Conservation (phyloP, 2,797 vertebrate genomes). For the Pterois miles region DNA sequence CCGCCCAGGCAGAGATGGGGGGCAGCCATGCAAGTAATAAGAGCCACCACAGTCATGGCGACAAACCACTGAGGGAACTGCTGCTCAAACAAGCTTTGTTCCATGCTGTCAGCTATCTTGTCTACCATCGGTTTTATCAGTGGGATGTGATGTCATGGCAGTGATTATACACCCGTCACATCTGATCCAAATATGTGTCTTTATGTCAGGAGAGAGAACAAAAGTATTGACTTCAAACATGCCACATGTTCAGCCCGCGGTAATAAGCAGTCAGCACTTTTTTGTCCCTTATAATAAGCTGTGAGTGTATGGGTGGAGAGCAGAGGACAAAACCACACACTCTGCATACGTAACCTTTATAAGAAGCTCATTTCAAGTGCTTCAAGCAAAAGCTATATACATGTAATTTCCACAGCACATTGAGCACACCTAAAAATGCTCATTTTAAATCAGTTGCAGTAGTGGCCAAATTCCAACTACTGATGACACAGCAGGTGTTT, state of each 20-base stretch:
- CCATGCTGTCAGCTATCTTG: conserved; percentile 74
- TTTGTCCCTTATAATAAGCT: conserved; percentile 61
- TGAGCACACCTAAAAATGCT: conserved; percentile 13
- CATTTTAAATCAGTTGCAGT: background rate
- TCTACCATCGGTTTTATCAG: conserved; percentile 76
- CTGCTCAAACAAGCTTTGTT: conserved; percentile 80
- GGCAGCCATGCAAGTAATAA: conserved; percentile 72
- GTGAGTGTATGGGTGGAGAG: conserved; percentile 53
- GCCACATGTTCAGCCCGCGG: conserved; percentile 63
- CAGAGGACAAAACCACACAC: conserved; percentile 42
- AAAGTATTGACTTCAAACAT: conserved; percentile 63
- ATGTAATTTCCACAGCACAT: background rate
- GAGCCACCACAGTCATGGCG: conserved; percentile 70
- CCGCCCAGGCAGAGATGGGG: conserved; percentile 69
- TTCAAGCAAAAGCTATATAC: conserved; percentile 30
- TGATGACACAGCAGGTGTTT: conserved; percentile 40
- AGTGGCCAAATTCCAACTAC: conserved; percentile 6
- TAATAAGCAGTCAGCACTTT: conserved; percentile 74
- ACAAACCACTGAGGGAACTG: conserved; percentile 68
- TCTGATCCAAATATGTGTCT: conserved; percentile 69
- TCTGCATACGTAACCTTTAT: conserved; percentile 25
- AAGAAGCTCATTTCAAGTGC: conserved; percentile 29
- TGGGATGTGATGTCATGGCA: conserved; percentile 76
- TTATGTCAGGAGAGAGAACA: conserved; percentile 60
- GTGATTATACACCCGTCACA: conserved; percentile 71